Conservation (phyloP, 2,113 vertebrate genomes). For the Channa maculata region DNA sequence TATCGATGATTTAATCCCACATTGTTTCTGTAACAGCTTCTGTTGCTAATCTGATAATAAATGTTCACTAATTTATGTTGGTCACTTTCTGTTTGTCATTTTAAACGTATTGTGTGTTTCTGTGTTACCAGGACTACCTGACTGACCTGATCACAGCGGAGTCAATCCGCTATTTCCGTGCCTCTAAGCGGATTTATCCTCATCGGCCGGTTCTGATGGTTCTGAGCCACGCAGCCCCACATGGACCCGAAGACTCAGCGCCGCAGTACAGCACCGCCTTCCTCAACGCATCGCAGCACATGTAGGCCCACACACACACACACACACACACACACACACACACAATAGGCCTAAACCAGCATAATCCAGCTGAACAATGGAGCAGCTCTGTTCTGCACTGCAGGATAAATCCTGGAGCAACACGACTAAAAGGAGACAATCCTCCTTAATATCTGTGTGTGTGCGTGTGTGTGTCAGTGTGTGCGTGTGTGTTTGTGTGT, state of each 20-base stretch:
- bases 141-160: slow-evolving; percentile 97
- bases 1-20: too few species aligned
- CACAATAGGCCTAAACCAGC: slow-evolving; percentile 20
- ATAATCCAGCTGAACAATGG: slow-evolving; percentile 62
- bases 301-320: slow-evolving; percentile 83
- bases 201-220: slow-evolving; percentile 95
- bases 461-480: background rate
- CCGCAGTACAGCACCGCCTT: slow-evolving; percentile 94
- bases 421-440: slow-evolving; percentile 20
- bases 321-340: slow-evolving; percentile 12
- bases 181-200: slow-evolving; percentile 94
- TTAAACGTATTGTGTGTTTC: background rate
- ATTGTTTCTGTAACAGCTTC: too few species aligned
- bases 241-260: slow-evolving; percentile 94
- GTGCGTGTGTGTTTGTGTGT: background rate
- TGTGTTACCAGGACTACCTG: slow-evolving; percentile 90
- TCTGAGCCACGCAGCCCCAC: slow-evolving; percentile 94
- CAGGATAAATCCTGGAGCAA: slow-evolving; percentile 31
- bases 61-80: too few species aligned
- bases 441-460: background rate
- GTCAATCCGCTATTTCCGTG: slow-evolving; percentile 93
- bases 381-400: slow-evolving; percentile 47
- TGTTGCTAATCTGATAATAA: too few species aligned
- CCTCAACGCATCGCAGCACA: slow-evolving; percentile 96
- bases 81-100: too few species aligned